Base-by-base conservation (phyloP, 2,797 vertebrate species). In the Acanthis flammea region DNA sequence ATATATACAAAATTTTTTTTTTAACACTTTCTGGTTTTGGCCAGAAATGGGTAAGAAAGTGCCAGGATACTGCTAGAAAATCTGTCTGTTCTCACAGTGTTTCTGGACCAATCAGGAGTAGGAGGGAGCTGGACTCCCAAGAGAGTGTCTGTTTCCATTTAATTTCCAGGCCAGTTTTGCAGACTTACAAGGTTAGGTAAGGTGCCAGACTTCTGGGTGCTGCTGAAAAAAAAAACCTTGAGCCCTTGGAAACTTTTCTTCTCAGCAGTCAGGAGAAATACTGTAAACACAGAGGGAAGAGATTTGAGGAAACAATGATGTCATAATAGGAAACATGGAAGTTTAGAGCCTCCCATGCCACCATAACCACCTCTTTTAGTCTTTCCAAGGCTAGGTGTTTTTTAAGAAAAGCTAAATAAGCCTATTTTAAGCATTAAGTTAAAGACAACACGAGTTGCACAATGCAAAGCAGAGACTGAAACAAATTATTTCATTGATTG, bases 151-250 rank as follows among this genome's bases (percentile, higher is more conserved):
- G 82, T 84, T 92, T 94, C 92, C 62, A 92, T 95, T 93, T 96
- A 83, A 79, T 94, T 94, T 95, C 84, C 92, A 95, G 90, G 77
- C 65, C 60, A 89, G 67, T 85, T 93, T 74, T 92, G 31, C 86
- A 92, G 90, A 85, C 80, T 86, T 93, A 73, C 86, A 94, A 95
- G 92, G 95, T 94, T 91, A 88, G 83, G 37, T 90, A 93, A 95
- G 93, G 80, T 90, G 90, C 84, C 95, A 97, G 94, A 93, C 88
- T 95, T 94, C 92, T 93, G 95, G 96, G 93, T 95, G 90, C 94
- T 94, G 86, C 77, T 93, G 86, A 55, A 86, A 92, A 93, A 92
- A 93, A 81, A 92, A 57, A 6, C 10, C 60, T 28, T 31, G 60
- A 75, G 80, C 55, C 57, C 31, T 73, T 82, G 63, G 63, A 90